phyloP scores from a whole-genome alignment of 2,113 vertebrate species.

The Strix aluco region DNA sequence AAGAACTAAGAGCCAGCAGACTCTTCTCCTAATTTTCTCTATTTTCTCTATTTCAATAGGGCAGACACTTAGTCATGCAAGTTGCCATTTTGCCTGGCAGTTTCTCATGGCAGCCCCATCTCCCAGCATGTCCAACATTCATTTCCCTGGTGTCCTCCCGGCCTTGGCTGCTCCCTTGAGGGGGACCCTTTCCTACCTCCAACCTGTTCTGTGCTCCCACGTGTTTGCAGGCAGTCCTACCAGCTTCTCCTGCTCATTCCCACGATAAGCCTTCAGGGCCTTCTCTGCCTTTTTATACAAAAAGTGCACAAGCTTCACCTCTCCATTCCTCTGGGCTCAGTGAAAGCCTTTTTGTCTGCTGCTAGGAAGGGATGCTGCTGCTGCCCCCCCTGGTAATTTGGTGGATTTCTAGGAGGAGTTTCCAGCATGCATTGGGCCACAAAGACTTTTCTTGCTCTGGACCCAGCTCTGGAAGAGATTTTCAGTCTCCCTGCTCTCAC shows the following conservation, averaged over 20 bases:
- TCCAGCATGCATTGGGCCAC: background rate
- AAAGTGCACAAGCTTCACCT: background rate
- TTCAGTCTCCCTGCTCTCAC: background rate
- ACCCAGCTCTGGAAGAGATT: background rate
- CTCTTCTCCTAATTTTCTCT: background rate
- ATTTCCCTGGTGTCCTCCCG: background rate
- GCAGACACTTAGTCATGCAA: fast-evolving
- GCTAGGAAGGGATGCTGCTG: background rate
- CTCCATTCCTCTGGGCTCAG: background rate
- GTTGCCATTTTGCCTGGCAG: background rate
- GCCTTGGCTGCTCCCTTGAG: background rate
- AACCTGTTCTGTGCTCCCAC: background rate
- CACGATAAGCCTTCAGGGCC: background rate
- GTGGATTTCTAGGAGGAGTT: background rate
- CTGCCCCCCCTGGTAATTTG: background rate
- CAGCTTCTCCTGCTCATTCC: background rate
- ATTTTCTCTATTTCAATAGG: background rate
- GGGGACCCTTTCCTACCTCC: background rate
- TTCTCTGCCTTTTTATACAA: background rate
- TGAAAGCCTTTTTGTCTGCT: background rate
- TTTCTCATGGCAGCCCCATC: background rate
- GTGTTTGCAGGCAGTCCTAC: background rate
- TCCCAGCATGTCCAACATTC: background rate
- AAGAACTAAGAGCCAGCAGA: background rate
- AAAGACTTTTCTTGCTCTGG: background rate